Conservation (phyloP, 1,140 invertebrate genomes). For the Bombus confusus region DNA sequence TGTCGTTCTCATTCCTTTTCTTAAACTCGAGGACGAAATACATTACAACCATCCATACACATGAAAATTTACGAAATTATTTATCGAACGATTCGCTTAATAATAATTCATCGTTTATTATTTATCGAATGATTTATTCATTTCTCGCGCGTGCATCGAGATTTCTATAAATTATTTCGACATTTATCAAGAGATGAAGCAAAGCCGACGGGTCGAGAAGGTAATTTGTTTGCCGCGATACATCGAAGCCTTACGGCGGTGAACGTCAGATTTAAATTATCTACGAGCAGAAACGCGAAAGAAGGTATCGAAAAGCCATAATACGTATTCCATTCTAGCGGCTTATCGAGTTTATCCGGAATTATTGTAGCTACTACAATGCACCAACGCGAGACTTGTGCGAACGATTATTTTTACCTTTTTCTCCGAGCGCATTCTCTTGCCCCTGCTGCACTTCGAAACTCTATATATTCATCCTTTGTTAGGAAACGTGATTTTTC, state of each 20-base stretch:
- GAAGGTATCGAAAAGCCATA: slow-evolving; percentile 45
- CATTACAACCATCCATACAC: too few species aligned
- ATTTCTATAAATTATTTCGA: too few species aligned
- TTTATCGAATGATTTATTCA: background rate
- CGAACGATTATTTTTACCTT: slow-evolving; percentile 24
- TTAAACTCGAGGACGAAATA: background rate
- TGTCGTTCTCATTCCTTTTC: background rate
- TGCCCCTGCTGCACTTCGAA: background rate
- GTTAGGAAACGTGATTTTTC: background rate
- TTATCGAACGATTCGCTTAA: background rate
- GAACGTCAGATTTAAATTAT: slow-evolving; percentile 34
- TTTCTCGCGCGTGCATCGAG: background rate
- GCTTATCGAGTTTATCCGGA: slow-evolving; percentile 33
- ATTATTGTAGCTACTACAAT: slow-evolving; percentile 15
- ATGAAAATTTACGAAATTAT: background rate
- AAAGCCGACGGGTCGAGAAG: background rate
- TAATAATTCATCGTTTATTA: background rate
- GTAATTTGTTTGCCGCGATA: background rate
- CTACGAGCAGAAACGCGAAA: background rate
- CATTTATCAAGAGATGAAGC: background rate
- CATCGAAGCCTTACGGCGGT: background rate
- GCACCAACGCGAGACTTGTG: background rate
- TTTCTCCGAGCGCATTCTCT: background rate
- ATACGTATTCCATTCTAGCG: slow-evolving; percentile 24
- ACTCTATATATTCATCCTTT: background rate